Base-by-base conservation (phyloP, 1,140 invertebrate genomes). In the Neoseiulus cucumeris region DNA sequence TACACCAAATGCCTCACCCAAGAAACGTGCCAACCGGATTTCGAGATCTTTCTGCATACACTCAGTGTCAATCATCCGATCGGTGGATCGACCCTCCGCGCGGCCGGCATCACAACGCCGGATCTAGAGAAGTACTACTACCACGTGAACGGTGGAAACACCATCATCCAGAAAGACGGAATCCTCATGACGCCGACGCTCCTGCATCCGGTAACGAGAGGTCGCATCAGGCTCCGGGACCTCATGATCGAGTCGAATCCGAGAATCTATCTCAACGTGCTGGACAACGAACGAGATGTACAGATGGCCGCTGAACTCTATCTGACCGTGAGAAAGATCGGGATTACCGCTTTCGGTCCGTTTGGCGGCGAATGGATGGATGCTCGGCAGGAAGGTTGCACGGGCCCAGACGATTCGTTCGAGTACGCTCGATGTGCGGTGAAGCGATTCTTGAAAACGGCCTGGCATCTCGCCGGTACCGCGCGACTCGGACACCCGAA, bases 281-380 rank as follows among this genome's bases (percentile, higher is more conserved):
- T 59, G 14, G 33, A 33, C 51, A 59, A 59, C 22, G 51, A 59
- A 25, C 51, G 51, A 14, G 51, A 59, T 9, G 25, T 59, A 14
- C 51, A 59, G 22, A 59, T 59, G 51, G 51, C 51, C 51, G 51
- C 51, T 33, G 51, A 59, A 9, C 51, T 59, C 14, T 59, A 59
- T 9, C 22, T 59, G 14, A 59, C 51, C 33, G 51, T 25, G 14
- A 25, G 51, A 2, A 59, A 59, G 22, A 59, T 59, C 33, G 51
- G 51, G 1, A n/a, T 59, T 9, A 25, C 33, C 51, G 51, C 51
- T 1, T 59, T 20, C 51, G 22, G 25, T 17, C 25, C 25, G 9
- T 25, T 18, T 9, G 51, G 51, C 51, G 51, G 51, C 22, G 4
- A 59, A 25, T 59, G 51, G 51, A 59, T 59, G 51, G 22, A 59